Percentiles rank a stretch among this genome's conserved stretches.
These are phyloP conservation scores for Engraulis encrasicolus DNA, from an alignment of 2,113 vertebrate species.

Conservation along the genomic window DNA sequence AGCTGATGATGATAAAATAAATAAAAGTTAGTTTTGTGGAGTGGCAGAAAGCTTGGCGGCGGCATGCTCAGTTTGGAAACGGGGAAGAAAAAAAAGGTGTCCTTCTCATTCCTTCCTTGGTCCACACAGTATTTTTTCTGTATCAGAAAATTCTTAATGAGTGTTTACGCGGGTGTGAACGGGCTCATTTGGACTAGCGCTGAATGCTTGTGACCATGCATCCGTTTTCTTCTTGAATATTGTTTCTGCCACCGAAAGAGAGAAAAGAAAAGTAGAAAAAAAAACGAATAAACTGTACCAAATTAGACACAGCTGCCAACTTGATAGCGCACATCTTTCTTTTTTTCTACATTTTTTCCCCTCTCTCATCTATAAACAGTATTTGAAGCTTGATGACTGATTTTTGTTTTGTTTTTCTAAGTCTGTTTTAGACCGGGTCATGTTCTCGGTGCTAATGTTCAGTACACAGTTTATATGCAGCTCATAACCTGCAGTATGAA, in stretches of 20 bases:
- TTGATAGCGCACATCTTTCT: slow-evolving; percentile 30
- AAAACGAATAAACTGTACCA: slow-evolving; percentile 11
- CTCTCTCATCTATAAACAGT: slow-evolving; percentile 44
- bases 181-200: slow-evolving; percentile 66
- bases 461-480: slow-evolving; percentile 31
- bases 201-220: slow-evolving; percentile 59
- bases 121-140: slow-evolving; percentile 78
- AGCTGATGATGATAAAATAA: too few species aligned
- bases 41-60: slow-evolving; percentile 48
- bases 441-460: slow-evolving; percentile 36
- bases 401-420: slow-evolving; percentile 14
- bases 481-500: slow-evolving; percentile 36
- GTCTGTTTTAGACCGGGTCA: slow-evolving; percentile 34
- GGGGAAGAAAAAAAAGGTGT: slow-evolving; percentile 31
- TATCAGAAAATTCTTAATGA: slow-evolving; percentile 78
- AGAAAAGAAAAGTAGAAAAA: not conserved
- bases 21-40: slow-evolving; percentile 64
- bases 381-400: slow-evolving; percentile 46
- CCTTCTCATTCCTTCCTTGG: slow-evolving; percentile 62
- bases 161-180: slow-evolving; percentile 74
- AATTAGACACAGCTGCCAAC: slow-evolving; percentile 26
- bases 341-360: slow-evolving; percentile 24
- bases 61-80: slow-evolving; percentile 51
- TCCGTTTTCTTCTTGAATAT: slow-evolving; percentile 43
- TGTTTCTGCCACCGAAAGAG: slow-evolving; percentile 44